Evolutionary conservation across 2,888 invertebrate genomes (phyloP).

Genomic region (Zaprionus bogoriensis): DNA sequence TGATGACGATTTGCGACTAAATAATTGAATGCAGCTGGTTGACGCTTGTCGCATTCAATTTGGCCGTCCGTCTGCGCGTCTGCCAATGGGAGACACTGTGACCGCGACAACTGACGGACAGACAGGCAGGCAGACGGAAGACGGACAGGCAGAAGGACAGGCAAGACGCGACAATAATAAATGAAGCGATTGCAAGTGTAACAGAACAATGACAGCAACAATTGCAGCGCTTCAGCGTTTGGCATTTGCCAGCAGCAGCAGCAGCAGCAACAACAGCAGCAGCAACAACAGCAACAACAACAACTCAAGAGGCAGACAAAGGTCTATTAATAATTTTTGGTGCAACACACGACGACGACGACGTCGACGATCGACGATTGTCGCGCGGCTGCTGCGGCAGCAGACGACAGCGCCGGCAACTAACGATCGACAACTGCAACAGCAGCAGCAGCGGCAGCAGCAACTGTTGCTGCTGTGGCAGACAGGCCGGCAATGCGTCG

Average conservation of each 20-base stretch:
- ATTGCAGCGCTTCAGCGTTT: constrained; percentile 75
- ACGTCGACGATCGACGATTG: constrained; percentile 37
- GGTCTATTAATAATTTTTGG: constrained; percentile 75
- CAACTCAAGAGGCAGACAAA: constrained; percentile 61
- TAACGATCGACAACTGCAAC: constrained; percentile 41
- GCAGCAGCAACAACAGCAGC: constrained; percentile 35
- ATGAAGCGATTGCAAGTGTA: constrained; percentile 79
- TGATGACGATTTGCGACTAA: constrained; percentile 71
- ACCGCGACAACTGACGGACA: constrained; percentile 72
- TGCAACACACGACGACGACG: constrained; percentile 56
- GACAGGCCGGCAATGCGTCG: constrained; percentile 74
- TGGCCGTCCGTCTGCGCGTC: constrained; percentile 48
- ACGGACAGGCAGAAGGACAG: constrained; percentile 15
- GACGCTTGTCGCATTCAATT: constrained; percentile 79
- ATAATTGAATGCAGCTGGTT: constrained; percentile 81
- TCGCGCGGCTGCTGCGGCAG: constrained; percentile 6
- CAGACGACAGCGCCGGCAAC: constrained; percentile 23
- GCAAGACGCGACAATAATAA: constrained; percentile 72
- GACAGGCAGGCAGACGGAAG: constrained; percentile 34
- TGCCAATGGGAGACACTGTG: constrained; percentile 64
- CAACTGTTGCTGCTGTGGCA: constrained; percentile 51
- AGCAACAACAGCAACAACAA: constrained; percentile 27
- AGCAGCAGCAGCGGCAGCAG: constrained; percentile 18
- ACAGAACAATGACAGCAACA: constrained; percentile 78
- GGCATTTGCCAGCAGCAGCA: constrained; percentile 78